Conservation (phyloP, 1,140 invertebrate genomes). For the Apis cerana region DNA sequence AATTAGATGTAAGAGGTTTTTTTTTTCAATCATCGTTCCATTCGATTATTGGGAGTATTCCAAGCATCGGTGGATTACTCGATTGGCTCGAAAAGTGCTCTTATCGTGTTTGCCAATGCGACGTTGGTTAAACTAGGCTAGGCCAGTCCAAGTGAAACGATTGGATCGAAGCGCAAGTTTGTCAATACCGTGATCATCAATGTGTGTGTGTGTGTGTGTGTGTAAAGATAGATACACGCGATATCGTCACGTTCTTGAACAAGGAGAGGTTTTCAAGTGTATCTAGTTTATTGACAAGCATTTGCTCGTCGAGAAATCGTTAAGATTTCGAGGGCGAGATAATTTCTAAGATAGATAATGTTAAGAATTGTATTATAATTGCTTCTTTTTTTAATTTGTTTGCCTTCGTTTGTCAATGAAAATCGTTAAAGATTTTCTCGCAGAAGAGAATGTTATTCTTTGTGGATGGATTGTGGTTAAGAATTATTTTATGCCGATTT, state of each 20-base stretch:
- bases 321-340: background rate
- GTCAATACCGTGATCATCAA: background rate
- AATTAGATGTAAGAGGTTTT: slow-evolving; percentile 52
- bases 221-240: no score
- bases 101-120: slow-evolving; percentile 10
- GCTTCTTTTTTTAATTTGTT: no score
- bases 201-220: background rate
- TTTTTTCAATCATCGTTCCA: slow-evolving; percentile 21
- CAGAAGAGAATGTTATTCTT: no score
- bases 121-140: background rate
- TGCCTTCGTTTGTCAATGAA: no score
- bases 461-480: no score
- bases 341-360: no score
- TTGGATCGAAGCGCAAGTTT: slow-evolving; percentile 2
- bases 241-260: background rate
- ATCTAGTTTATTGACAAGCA: background rate
- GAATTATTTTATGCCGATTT: no score
- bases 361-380: no score
- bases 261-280: no score
- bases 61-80: background rate
- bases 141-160: background rate
- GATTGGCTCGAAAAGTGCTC: background rate
- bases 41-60: slow-evolving; percentile 29
- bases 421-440: no score
- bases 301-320: background rate